These are phyloP conservation scores for Thecocarcelia acutangulata DNA, from an alignment of 2,888 invertebrate genomes.

Conservation along the genomic window DNA sequence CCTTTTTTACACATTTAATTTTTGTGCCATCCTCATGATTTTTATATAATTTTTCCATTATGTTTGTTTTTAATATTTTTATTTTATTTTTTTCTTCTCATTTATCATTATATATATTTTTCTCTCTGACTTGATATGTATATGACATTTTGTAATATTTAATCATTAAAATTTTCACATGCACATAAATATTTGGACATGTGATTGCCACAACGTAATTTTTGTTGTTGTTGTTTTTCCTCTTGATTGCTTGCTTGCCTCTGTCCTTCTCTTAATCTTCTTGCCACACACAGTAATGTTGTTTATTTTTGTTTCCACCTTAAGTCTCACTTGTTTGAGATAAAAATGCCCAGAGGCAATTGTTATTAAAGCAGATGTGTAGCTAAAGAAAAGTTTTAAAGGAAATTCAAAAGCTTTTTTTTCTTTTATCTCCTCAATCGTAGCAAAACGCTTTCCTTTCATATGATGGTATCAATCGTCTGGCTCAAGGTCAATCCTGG, in stretches of 20 bases:
- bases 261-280: not conserved
- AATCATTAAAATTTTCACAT: constrained; percentile 53
- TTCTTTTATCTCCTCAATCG: too few species aligned
- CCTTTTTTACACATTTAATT: not conserved
- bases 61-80: constrained; percentile 6
- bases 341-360: constrained; percentile 2
- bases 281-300: not conserved
- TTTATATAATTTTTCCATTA: constrained; percentile 16
- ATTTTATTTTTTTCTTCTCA: not conserved
- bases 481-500: too few species aligned
- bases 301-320: constrained; percentile 9
- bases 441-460: too few species aligned
- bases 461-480: too few species aligned
- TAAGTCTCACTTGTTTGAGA: constrained; percentile 20
- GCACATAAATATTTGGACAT: constrained; percentile 52
- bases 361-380: too few species aligned
- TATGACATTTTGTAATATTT: constrained; percentile 54
- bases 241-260: not conserved
- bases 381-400: too few species aligned
- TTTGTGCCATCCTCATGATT: constrained; percentile 22
- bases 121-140: constrained; percentile 18
- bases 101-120: not conserved
- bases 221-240: not conserved
- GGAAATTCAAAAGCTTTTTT: too few species aligned
- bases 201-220: constrained; percentile 31